Evolutionary conservation across 53 echinoderm and acorn worm genomes (phyloP).

Genomic region (Paracentrotus lividus): DNA sequence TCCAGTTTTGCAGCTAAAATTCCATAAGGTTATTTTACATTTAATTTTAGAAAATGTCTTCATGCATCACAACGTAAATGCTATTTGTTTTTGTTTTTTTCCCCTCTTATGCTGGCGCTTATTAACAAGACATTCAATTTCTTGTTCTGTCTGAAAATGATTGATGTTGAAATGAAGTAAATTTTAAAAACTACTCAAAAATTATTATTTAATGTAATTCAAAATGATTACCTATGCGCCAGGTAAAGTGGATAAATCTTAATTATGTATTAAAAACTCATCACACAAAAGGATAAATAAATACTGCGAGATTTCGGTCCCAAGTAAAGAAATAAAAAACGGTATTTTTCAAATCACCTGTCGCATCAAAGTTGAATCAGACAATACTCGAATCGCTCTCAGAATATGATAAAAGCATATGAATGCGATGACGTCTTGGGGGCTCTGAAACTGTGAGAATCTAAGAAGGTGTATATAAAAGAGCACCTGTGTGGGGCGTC

Average conservation of each 20-base stretch:
- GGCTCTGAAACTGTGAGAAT: neutral
- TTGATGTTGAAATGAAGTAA: no score
- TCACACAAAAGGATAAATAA: neutral
- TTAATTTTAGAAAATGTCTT: no score
- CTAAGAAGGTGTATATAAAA: neutral
- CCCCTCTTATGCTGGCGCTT: no score
- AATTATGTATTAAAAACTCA: neutral
- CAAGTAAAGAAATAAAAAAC: neutral
- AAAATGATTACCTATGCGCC: neutral
- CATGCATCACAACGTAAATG: no score
- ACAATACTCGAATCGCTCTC: neutral
- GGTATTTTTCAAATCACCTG: neutral
- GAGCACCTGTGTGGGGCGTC: slow-evolving; percentile 4
- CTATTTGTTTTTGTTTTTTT: no score
- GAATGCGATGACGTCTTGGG: slow-evolving; percentile 6
- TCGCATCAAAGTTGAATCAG: neutral
- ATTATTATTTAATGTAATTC: no score
- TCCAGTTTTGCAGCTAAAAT: no score
- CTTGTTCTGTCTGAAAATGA: no score
- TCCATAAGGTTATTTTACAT: no score
- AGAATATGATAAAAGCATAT: neutral
- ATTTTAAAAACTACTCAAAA: no score
- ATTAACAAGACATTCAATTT: no score
- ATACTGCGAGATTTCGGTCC: neutral
- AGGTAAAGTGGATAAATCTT: neutral